These are phyloP conservation scores for Ammodytes marinus DNA, from an alignment of 2,113 vertebrate genomes.

Conservation along the genomic window DNA sequence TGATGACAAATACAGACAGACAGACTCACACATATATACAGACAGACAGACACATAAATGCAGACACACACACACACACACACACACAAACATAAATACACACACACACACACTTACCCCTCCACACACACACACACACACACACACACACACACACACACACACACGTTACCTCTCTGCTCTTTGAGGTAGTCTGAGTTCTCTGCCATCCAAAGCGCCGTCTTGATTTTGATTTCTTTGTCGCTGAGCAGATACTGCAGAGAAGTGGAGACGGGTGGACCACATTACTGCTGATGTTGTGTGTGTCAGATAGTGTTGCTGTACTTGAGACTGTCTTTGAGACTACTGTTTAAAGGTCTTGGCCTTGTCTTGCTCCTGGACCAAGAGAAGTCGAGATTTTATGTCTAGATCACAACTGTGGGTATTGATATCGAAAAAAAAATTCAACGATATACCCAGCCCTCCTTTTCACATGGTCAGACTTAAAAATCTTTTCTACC, in stretches of 20 bases:
- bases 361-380: no score
- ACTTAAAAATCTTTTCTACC: no score
- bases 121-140: constrained; percentile 40
- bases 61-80: not conserved
- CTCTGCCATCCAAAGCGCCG: constrained; percentile 95
- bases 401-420: no score
- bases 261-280: not conserved
- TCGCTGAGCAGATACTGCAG: constrained; percentile 95
- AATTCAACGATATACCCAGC: no score
- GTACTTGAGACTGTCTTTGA: no score
- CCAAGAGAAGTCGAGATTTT: no score
- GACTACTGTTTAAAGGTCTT: no score
- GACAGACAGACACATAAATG: not conserved
- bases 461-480: no score
- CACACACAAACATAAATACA: not conserved
- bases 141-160: not conserved
- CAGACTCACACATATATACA: no score
- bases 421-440: no score
- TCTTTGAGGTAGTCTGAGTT: constrained; percentile 96
- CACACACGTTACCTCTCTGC: constrained; percentile 88
- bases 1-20: no score
- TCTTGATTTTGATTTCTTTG: constrained; percentile 92
- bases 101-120: constrained; percentile 80
- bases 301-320: not conserved
- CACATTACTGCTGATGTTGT: not conserved